These are phyloP conservation scores for Mirza zaza DNA, from an alignment of 2,113 vertebrate species.

Conservation along the genomic window DNA sequence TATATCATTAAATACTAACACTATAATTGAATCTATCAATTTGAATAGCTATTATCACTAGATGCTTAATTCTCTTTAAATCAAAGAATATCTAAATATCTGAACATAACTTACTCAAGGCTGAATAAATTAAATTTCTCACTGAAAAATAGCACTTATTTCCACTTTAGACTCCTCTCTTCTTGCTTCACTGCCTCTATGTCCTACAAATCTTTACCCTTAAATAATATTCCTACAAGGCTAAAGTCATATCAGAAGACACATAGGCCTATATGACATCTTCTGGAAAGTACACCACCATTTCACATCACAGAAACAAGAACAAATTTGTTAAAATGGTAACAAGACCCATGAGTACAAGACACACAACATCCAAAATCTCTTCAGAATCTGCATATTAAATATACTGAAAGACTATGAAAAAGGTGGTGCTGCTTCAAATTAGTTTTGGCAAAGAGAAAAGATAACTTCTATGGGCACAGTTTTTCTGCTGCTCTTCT, in stretches of 20 bases:
- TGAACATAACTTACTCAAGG: not conserved
- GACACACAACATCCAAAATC: not conserved
- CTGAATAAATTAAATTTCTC: not conserved
- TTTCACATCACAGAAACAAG: not conserved
- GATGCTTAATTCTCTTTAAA: not conserved
- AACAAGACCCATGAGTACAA: not conserved
- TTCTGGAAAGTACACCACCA: not conserved
- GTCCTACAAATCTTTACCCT: not conserved
- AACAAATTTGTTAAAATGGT: not conserved
- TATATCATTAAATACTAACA: not conserved
- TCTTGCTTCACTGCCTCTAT: not conserved
- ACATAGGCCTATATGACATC: not conserved
- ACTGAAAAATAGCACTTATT: not conserved
- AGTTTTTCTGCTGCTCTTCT: conserved; percentile 10
- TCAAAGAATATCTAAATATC: not conserved
- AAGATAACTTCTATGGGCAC: not conserved
- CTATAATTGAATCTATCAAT: not conserved
- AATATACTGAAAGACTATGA: not conserved
- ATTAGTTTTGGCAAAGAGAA: not conserved
- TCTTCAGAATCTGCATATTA: not conserved
- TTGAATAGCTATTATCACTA: not conserved
- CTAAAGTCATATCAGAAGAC: not conserved
- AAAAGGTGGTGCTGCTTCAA: not conserved
- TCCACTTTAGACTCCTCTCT: not conserved
- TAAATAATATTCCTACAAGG: not conserved